Conservation (phyloP, 2,888 invertebrate genomes). For the Nebria brevicollis region DNA sequence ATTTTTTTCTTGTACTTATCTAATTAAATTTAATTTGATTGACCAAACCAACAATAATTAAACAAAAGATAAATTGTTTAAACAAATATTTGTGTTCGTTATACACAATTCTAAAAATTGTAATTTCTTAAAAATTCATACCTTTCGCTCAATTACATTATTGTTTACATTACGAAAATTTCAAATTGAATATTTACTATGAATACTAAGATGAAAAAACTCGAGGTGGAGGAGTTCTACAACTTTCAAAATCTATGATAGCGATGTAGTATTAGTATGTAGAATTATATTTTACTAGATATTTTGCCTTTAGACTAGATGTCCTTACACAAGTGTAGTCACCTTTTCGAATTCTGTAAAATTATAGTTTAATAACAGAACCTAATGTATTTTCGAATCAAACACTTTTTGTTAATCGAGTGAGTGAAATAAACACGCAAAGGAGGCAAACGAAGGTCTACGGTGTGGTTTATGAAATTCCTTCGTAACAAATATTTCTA, state of each 20-base stretch:
- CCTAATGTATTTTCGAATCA: neutral
- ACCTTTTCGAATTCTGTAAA: slow-evolving; percentile 27
- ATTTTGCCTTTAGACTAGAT: slow-evolving; percentile 9
- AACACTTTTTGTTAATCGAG: neutral
- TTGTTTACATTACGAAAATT: too few species aligned
- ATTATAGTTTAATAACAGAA: neutral
- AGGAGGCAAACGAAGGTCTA: neutral
- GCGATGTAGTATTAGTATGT: slow-evolving; percentile 1
- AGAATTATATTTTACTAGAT: neutral
- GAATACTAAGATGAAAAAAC: neutral
- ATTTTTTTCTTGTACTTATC: too few species aligned
- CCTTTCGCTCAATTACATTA: too few species aligned
- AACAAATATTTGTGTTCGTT: too few species aligned
- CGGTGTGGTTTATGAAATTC: neutral
- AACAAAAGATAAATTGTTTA: too few species aligned
- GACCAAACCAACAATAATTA: too few species aligned
- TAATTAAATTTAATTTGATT: too few species aligned
- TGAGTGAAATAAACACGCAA: too few species aligned
- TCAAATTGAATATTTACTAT: too few species aligned
- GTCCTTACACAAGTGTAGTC: slow-evolving; percentile 26
- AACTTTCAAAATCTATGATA: slow-evolving; percentile 4
- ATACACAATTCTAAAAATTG: too few species aligned
- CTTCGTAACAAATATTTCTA: neutral
- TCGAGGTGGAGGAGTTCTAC: neutral
- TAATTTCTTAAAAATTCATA: too few species aligned